A percentile compares a stretch with the other conserved stretches of the same genome.
Evolutionary conservation across 2,888 invertebrate genomes (phyloP).

Genomic region (Scelioninae gen. 2): DNA sequence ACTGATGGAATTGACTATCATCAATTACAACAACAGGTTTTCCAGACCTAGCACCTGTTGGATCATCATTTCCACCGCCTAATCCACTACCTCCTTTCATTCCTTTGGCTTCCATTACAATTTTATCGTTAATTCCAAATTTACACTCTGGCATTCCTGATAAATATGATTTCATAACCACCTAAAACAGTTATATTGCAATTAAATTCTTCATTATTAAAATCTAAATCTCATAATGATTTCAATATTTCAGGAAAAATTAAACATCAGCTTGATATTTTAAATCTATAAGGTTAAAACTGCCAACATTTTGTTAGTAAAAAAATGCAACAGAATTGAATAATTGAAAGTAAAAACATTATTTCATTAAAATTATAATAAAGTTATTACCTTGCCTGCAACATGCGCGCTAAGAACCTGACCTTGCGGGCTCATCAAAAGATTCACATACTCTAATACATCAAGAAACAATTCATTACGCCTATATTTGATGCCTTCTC

Average conservation of each 20-base stretch:
- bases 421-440: conserved; percentile 99
- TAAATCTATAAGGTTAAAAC: too few species aligned
- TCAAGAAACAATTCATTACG: conserved; percentile 99
- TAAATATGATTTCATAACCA: conserved; percentile 99
- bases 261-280: too few species aligned
- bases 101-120: conserved; percentile 97
- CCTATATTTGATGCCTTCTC: conserved; percentile 99
- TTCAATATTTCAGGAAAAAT: too few species aligned
- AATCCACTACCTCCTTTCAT: conserved; percentile 79
- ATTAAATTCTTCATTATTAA: too few species aligned
- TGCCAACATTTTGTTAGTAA: too few species aligned
- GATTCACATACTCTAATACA: conserved; percentile 98
- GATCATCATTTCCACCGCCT: conserved; percentile 81
- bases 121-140: conserved; percentile 99
- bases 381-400: conserved; percentile 88
- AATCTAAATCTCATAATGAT: too few species aligned
- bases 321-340: too few species aligned
- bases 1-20: conserved; percentile 99
- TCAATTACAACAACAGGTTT: conserved; percentile 99
- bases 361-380: too few species aligned
- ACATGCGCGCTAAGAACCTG: conserved; percentile 99
- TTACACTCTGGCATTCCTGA: conserved; percentile 99
- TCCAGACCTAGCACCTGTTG: conserved; percentile 89
- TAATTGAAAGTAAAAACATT: too few species aligned
- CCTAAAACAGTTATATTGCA: too few species aligned